Evolutionary conservation across 2,113 vertebrate species (phyloP).

Genomic region (Vireo altiloquus): DNA sequence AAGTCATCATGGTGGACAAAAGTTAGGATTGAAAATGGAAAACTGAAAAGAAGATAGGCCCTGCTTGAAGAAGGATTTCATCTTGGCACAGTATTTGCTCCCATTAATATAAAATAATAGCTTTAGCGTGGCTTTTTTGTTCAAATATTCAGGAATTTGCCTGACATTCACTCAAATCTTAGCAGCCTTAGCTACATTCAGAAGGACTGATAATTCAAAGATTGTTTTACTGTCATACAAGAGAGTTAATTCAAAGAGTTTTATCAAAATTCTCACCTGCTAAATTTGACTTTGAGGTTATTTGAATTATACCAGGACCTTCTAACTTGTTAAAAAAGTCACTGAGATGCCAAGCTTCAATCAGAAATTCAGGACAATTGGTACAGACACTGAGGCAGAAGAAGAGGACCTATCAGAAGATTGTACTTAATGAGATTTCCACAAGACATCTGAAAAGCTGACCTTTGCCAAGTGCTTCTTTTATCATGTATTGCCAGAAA

Average conservation of each 20-base stretch:
- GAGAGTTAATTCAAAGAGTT: background rate
- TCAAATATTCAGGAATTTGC: background rate
- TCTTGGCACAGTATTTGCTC: background rate
- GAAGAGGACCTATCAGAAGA: background rate
- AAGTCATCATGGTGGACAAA: background rate
- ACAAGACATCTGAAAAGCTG: conserved; percentile 1
- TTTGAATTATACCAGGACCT: conserved; percentile 3
- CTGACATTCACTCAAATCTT: background rate
- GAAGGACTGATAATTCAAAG: background rate
- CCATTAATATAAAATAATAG: background rate
- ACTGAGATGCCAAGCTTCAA: background rate
- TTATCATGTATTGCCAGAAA: conserved; percentile 14
- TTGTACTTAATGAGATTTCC: conserved; percentile 26
- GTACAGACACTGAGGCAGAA: background rate
- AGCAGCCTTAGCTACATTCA: background rate
- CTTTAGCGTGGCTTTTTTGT: background rate
- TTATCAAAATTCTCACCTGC: background rate
- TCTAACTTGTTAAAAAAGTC: background rate
- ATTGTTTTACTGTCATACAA: background rate
- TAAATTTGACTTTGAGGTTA: background rate
- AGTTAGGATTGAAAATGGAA: background rate
- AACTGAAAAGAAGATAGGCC: background rate
- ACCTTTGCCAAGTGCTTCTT: conserved; percentile 33
- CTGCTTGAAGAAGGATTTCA: background rate
- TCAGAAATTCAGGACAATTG: background rate